Conservation (phyloP, 2,888 invertebrate species). For the Hydriomena furcata region DNA sequence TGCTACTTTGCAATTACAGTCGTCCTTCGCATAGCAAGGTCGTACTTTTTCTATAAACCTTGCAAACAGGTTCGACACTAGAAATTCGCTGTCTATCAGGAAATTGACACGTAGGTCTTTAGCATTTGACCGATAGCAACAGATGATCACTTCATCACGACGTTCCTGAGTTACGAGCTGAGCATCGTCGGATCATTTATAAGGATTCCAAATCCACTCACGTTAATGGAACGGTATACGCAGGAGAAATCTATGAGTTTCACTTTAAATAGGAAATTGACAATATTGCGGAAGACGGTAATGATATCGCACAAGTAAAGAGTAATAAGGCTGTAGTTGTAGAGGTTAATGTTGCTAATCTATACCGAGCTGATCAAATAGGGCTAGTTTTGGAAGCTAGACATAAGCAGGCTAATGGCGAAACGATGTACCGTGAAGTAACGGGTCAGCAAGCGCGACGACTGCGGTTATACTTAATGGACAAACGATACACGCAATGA, state of each 20-base stretch:
- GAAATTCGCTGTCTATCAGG: slow-evolving; percentile 65
- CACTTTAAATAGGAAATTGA: slow-evolving; percentile 20
- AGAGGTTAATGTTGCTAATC: slow-evolving; percentile 4
- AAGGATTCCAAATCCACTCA: slow-evolving; percentile 34
- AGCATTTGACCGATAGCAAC: slow-evolving; percentile 58
- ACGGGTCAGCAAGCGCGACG: slow-evolving; percentile 33
- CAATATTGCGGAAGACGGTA: slow-evolving; percentile 12
- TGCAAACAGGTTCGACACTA: slow-evolving; percentile 67
- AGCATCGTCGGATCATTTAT: slow-evolving; percentile 30
- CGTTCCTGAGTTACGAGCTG: slow-evolving; percentile 28
- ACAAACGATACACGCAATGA: slow-evolving; percentile 31
- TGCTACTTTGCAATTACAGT: slow-evolving; percentile 48
- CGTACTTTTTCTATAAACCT: slow-evolving; percentile 49
- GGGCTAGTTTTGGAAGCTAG: slow-evolving; percentile 27
- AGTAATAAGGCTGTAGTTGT: neutral
- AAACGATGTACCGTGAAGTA: slow-evolving; percentile 39
- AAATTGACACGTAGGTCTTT: slow-evolving; percentile 57
- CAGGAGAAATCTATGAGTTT: slow-evolving; percentile 31
- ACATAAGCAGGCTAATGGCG: slow-evolving; percentile 43
- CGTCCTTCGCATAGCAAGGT: slow-evolving; percentile 45
- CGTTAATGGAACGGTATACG: slow-evolving; percentile 32
- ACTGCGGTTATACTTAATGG: slow-evolving; percentile 23
- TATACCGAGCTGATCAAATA: neutral
- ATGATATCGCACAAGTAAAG: neutral
- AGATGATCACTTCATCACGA: slow-evolving; percentile 39